A percentile compares a stretch with the other conserved stretches of the same genome.
Conservation (phyloP, 2,113 vertebrate genomes). For the Microcebus ravelobensis region DNA sequence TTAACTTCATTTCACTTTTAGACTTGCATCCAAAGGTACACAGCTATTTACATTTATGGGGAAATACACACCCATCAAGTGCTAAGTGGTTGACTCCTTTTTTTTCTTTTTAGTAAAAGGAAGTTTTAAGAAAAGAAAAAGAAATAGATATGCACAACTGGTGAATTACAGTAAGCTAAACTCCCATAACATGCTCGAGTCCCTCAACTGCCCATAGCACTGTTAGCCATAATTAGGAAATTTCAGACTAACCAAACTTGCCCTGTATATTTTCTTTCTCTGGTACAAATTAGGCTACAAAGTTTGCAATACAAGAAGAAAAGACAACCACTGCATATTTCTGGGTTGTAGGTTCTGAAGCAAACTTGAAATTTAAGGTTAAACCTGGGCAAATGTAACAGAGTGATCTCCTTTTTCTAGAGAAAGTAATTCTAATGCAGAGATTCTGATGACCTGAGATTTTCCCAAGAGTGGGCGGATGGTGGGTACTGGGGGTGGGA, state of each 20-base stretch:
- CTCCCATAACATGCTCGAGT: background rate
- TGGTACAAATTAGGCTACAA: background rate
- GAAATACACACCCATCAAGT: background rate
- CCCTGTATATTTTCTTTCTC: background rate
- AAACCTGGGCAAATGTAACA: background rate
- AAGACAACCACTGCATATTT: background rate
- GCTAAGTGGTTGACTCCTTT: background rate
- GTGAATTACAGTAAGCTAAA: background rate
- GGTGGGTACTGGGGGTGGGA: background rate
- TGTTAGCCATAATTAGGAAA: background rate
- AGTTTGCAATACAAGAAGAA: background rate
- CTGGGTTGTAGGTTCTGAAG: background rate
- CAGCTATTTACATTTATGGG: background rate
- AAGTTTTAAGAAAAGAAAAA: background rate
- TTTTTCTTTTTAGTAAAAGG: background rate
- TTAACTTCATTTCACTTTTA: background rate
- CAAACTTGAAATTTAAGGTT: background rate
- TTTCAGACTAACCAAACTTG: background rate
- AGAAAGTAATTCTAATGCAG: background rate
- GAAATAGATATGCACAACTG: background rate
- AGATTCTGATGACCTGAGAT: background rate
- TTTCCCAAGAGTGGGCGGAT: background rate
- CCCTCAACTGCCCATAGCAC: background rate
- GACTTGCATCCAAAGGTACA: background rate
- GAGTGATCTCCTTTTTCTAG: background rate